Evolutionary conservation across 1,140 invertebrate genomes (phyloP), one percentile per base, ranked within the genome.

Genomic region (Fopius arisanus): DNA sequence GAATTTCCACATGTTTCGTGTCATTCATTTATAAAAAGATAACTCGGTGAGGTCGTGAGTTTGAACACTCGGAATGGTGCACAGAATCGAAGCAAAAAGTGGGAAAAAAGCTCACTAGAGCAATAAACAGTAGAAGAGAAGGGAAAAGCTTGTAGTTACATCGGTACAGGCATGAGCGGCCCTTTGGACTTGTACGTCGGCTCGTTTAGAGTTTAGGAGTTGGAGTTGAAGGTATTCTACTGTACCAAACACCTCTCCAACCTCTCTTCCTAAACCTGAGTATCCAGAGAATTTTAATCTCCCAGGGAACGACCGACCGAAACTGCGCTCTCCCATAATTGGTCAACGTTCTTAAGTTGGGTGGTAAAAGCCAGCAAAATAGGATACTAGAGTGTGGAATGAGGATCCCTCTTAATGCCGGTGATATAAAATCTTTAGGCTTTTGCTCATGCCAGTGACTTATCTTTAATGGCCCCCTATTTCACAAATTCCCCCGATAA

Each of bases 251-350:
- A 29, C 19, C 28, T 48, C 19, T 29, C 14, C 16, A 19, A 19
- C 7, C 23, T 70, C 59, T 19, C 51, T 54, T 28, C 26, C 21
- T 28, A 6, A 7, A 62, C 16, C 26, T 54, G 37, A 70, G 43
- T 62, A 70, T 70, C 48, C 23, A 6, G 28, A 33, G 68, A 70
- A 70, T 70, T 70, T 70, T 70, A 70, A 70, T 70, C 68, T 59
- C 48, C 6, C 29, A 37, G 16, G 16, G 28, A 59, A 70, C 67
- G 68, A 33, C 28, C 40, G 59, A 59, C 29, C 16, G 33, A 19
- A 67, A 21, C 10, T 67, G 66, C 33, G 31, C 31, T n/a, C 33
- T 48, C 43, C 9, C n/a, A 54, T 59, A 70, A 70, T 70, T 70
- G 68, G 63, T 66, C 63, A 66, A 33, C 33, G 66, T 67, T 67